Evolutionary conservation across 2,113 vertebrate genomes (phyloP).

Genomic region (Aegithalos caudatus): DNA sequence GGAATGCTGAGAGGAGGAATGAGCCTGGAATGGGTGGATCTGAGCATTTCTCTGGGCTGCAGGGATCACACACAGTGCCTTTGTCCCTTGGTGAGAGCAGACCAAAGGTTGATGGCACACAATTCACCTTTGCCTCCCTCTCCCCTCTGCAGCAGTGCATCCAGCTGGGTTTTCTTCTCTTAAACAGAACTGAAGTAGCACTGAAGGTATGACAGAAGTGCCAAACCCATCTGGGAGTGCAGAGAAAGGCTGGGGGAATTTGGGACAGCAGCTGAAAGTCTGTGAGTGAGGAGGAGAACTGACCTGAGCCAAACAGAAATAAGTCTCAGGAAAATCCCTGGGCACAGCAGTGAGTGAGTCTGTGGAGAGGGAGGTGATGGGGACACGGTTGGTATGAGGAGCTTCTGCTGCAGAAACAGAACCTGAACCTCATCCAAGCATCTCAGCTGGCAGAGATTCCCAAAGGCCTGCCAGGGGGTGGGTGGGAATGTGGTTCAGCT

Average conservation of each 20-base stretch:
- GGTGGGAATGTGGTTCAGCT: not conserved
- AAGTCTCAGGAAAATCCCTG: not conserved
- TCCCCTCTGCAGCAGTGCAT: not conserved
- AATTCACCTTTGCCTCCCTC: not conserved
- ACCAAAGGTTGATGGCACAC: not conserved
- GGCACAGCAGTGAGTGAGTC: not conserved
- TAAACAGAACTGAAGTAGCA: not conserved
- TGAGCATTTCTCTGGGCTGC: not conserved
- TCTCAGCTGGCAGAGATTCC: not conserved
- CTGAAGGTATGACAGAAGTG: not conserved
- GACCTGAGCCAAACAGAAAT: not conserved
- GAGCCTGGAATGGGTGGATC: not conserved
- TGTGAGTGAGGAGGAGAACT: not conserved
- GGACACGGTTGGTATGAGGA: not conserved
- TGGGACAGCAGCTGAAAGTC: not conserved
- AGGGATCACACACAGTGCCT: not conserved
- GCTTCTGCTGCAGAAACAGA: not conserved
- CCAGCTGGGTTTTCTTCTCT: not conserved
- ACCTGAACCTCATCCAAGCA: not conserved
- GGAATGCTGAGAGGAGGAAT: not conserved
- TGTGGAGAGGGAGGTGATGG: not conserved
- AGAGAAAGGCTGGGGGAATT: not conserved
- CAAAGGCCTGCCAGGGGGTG: not conserved
- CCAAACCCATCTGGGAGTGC: not conserved
- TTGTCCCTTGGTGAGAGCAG: not conserved